Conservation (phyloP, 2,113 vertebrate species). For the Albula goreensis region DNA sequence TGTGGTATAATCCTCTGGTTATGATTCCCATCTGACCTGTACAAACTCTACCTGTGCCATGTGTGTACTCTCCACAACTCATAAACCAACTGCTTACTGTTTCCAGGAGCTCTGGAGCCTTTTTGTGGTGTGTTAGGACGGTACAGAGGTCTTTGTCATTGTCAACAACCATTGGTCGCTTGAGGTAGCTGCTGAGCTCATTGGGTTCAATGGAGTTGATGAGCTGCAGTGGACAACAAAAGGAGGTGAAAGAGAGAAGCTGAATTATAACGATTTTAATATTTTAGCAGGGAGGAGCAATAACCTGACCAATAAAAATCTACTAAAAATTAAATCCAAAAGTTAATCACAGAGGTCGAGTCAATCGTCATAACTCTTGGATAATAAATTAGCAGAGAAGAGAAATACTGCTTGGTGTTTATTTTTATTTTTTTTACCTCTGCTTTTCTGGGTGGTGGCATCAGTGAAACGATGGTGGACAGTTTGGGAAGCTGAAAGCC, state of each 20-base stretch:
- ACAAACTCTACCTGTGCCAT: too few relatives aligned
- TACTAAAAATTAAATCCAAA: background rate
- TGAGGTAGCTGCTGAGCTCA: slow-evolving; percentile 53
- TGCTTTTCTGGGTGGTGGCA: slow-evolving; percentile 39
- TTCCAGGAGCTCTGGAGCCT: slow-evolving; percentile 54
- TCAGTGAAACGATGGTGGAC: slow-evolving; percentile 61
- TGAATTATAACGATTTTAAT: background rate
- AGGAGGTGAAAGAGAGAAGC: background rate
- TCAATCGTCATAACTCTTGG: too few relatives aligned
- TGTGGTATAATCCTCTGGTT: too few relatives aligned
- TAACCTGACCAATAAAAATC: background rate
- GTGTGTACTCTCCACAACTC: background rate
- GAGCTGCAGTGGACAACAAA: slow-evolving; percentile 50
- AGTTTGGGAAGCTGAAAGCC: slow-evolving; percentile 67
- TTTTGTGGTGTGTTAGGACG: slow-evolving; percentile 52
- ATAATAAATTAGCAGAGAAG: too few relatives aligned
- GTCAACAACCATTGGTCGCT: slow-evolving; percentile 39
- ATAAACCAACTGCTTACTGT: slow-evolving; percentile 42
- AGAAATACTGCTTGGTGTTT: background rate
- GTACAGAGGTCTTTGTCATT: slow-evolving; percentile 47
- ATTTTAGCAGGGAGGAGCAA: background rate
- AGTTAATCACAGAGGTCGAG: background rate
- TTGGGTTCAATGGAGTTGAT: slow-evolving; percentile 62
- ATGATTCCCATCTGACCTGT: too few relatives aligned
- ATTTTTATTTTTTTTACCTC: slow-evolving; percentile 52